phyloP scores from a whole-genome alignment of 1,140 invertebrate species.

The Drosophila leontia region DNA sequence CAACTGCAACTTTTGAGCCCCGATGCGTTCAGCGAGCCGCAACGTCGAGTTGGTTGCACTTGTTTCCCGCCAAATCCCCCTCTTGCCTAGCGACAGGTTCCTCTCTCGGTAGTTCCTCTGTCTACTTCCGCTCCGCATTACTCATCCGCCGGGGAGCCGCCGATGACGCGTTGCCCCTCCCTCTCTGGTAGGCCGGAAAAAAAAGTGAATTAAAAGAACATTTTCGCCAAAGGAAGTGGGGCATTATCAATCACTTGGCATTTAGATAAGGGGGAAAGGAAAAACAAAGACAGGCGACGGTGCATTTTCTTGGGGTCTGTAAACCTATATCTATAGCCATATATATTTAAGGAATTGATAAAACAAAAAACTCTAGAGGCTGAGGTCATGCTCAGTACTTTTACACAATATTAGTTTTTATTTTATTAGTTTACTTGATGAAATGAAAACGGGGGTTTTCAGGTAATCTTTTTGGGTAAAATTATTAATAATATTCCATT shows the following conservation, averaged over 20 bases:
- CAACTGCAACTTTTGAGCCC: slow-evolving; percentile 55
- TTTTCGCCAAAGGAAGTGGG: slow-evolving; percentile 64
- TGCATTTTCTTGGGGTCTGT: slow-evolving; percentile 24
- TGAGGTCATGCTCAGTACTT: slow-evolving; percentile 8
- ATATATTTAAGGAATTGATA: slow-evolving; percentile 7
- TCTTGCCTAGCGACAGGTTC: slow-evolving; percentile 18
- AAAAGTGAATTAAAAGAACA: slow-evolving; percentile 44
- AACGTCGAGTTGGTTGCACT: slow-evolving; percentile 59
- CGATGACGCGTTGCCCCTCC: slow-evolving; percentile 60
- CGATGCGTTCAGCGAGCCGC: slow-evolving; percentile 63
- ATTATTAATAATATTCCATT: no score
- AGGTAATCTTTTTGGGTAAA: background rate
- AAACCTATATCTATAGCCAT: slow-evolving; percentile 11
- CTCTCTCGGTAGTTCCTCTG: slow-evolving; percentile 40
- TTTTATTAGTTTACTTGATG: background rate
- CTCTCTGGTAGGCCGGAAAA: slow-evolving; percentile 13
- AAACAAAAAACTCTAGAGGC: slow-evolving; percentile 1
- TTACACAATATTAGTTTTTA: background rate
- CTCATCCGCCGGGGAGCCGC: slow-evolving; percentile 35
- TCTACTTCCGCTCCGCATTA: slow-evolving; percentile 67
- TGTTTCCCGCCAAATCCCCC: slow-evolving; percentile 19
- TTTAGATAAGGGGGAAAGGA: slow-evolving; percentile 32
- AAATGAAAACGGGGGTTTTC: background rate
- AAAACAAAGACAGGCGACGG: slow-evolving; percentile 14
- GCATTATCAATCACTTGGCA: slow-evolving; percentile 65